A percentile compares a stretch with the other conserved stretches of the same genome.
These are phyloP conservation scores for Xanthia togata DNA, from an alignment of 2,888 invertebrate species.

Conservation along the genomic window DNA sequence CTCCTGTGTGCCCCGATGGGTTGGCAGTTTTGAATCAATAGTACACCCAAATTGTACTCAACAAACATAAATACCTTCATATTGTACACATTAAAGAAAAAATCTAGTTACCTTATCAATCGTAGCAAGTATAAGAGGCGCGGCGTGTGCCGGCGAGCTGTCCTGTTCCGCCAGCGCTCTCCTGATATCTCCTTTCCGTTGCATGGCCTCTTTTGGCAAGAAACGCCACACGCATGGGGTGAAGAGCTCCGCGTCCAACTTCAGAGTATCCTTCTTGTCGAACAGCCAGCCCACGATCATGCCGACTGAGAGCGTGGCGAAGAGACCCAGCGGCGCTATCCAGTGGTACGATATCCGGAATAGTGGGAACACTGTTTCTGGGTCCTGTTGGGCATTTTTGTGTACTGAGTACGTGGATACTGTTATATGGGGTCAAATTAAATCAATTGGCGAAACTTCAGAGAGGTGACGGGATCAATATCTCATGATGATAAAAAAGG, in stretches of 20 bases:
- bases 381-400: conserved; percentile 74
- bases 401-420: not conserved
- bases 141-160: conserved; percentile 70
- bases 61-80: not conserved
- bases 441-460: not conserved
- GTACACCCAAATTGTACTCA: not conserved
- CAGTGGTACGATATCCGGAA: conserved; percentile 95
- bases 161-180: conserved; percentile 66
- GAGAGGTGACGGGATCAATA: not conserved
- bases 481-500: no score
- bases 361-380: conserved; percentile 91
- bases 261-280: conserved; percentile 73
- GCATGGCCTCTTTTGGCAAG: conserved; percentile 77
- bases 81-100: not conserved
- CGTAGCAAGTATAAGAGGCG: conserved; percentile 79
- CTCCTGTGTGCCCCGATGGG: not conserved
- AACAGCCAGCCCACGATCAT: conserved; percentile 89
- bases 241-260: conserved; percentile 84
- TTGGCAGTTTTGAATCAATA: not conserved
- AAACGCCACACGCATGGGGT: conserved; percentile 82
- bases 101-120: conserved; percentile 69
- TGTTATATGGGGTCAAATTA: not conserved
- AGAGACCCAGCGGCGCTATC: conserved; percentile 94
- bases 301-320: conserved; percentile 93
- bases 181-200: conserved; percentile 70